Percentiles rank a stretch among this genome's conserved stretches.
phyloP scores from a whole-genome alignment of 2,888 invertebrate genomes.

The Sussaba pulchella region DNA sequence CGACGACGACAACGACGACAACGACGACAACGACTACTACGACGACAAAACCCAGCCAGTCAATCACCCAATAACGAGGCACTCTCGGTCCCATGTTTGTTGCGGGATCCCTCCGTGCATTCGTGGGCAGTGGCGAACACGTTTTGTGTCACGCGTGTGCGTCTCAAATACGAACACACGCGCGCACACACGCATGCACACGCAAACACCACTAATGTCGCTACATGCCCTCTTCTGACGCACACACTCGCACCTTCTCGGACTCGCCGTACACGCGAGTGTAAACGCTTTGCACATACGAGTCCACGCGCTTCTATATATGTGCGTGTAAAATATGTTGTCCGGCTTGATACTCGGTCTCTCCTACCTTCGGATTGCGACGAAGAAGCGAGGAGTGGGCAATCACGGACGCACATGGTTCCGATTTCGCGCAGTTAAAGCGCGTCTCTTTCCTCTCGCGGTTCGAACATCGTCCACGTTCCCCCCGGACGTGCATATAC shows the following conservation, averaged over 20 bases:
- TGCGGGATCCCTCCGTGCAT: slow-evolving; percentile 38
- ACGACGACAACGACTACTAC: slow-evolving; percentile 19
- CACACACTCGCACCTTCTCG: slow-evolving; percentile 7
- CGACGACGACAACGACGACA: no score
- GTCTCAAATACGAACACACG: neutral
- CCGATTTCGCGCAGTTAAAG: slow-evolving; percentile 69
- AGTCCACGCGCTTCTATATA: neutral
- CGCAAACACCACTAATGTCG: no score
- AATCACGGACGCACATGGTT: slow-evolving; percentile 69
- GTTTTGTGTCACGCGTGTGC: neutral
- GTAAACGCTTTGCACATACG: neutral
- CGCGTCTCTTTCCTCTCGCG: slow-evolving; percentile 66
- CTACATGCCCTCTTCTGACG: no score
- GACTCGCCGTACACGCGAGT: slow-evolving; percentile 7
- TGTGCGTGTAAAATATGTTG: slow-evolving; percentile 44
- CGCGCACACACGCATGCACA: neutral
- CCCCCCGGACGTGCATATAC: slow-evolving; percentile 9
- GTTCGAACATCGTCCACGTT: slow-evolving; percentile 34
- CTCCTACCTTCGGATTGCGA: slow-evolving; percentile 48
- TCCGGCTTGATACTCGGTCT: slow-evolving; percentile 27
- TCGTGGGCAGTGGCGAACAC: slow-evolving; percentile 45
- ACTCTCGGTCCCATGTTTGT: slow-evolving; percentile 51
- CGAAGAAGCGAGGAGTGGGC: slow-evolving; percentile 59
- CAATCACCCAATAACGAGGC: slow-evolving; percentile 60
- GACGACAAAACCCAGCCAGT: slow-evolving; percentile 47